Conservation (phyloP, 2,113 vertebrate species). For the Illadopsis cleaveri region DNA sequence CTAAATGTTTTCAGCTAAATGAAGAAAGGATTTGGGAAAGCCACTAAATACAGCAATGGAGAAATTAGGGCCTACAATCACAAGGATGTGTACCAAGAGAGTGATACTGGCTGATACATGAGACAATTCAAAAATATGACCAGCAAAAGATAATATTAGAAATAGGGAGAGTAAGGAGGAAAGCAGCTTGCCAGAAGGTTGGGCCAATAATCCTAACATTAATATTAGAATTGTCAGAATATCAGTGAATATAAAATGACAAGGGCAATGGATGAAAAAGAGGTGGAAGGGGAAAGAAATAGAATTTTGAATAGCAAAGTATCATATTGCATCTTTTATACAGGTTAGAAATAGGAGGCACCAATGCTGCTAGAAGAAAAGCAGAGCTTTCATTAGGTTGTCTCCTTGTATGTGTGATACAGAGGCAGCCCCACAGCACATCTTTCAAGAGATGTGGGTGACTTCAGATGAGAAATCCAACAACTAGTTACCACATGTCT, state of each 20-base stretch:
- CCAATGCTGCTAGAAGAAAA: not conserved
- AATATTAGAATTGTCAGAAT: not conserved
- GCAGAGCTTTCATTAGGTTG: not conserved
- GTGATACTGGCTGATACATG: not conserved
- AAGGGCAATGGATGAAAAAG: not conserved
- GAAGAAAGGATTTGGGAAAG: not conserved
- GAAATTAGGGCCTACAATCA: conserved; percentile 13
- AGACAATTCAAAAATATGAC: conserved; percentile 10
- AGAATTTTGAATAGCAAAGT: not conserved
- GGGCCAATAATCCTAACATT: not conserved
- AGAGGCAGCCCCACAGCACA: not conserved
- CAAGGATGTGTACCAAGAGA: not conserved
- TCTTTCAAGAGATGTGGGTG: not conserved
- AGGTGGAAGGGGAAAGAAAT: not conserved
- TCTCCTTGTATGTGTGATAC: not conserved
- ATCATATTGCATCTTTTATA: not conserved
- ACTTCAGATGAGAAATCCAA: not conserved
- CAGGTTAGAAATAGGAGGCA: not conserved
- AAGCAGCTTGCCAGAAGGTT: not conserved
- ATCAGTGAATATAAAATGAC: not conserved
- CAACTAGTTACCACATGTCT: not conserved
- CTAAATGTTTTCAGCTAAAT: not conserved
- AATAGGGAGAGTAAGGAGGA: not conserved
- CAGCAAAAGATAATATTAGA: conserved; percentile 11
- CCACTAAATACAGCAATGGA: not conserved